These are phyloP conservation scores for Neostethus bicornis DNA, from an alignment of 2,797 vertebrate genomes.

Conservation along the genomic window DNA sequence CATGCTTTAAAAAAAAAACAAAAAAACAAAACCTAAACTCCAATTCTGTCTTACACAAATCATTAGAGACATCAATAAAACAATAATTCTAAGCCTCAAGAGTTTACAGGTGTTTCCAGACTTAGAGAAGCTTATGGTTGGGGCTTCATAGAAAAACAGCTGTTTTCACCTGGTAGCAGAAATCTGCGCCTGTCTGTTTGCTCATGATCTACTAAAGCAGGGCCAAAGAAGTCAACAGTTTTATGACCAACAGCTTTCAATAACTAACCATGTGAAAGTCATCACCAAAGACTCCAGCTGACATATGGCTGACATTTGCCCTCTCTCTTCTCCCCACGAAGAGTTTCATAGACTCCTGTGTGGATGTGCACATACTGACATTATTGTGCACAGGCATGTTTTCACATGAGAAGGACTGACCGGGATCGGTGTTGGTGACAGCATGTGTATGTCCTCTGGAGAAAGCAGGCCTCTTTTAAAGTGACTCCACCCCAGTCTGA, in stretches of 20 bases:
- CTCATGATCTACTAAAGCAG: constrained; percentile 22
- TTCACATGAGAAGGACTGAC: constrained; percentile 39
- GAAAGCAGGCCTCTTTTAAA: constrained; percentile 27
- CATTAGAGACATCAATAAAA: no score
- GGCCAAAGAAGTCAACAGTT: constrained; percentile 24
- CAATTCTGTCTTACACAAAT: not conserved
- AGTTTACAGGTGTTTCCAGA: no score
- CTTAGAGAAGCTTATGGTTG: not conserved
- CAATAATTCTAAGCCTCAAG: no score
- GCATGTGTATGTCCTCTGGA: constrained; percentile 49
- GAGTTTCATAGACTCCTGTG: constrained; percentile 56
- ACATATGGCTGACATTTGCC: constrained; percentile 65
- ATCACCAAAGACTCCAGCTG: constrained; percentile 37
- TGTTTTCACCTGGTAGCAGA: constrained; percentile 5
- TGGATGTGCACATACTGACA: constrained; percentile 37
- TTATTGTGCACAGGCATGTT: constrained; percentile 33
- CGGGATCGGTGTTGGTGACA: constrained; percentile 42
- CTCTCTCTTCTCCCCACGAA: constrained; percentile 34
- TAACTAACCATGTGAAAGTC: constrained; percentile 54
- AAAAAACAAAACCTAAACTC: not conserved
- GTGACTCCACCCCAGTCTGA: constrained; percentile 9
- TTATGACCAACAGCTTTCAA: constrained; percentile 43
- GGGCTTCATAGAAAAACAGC: constrained; percentile 2
- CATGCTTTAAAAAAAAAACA: constrained; percentile 71
- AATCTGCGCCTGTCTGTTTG: constrained; percentile 23